Percentiles rank a stretch among this genome's conserved stretches.
phyloP scores from a whole-genome alignment of 2,797 vertebrate species.

The Pseudochirops cupreus region DNA sequence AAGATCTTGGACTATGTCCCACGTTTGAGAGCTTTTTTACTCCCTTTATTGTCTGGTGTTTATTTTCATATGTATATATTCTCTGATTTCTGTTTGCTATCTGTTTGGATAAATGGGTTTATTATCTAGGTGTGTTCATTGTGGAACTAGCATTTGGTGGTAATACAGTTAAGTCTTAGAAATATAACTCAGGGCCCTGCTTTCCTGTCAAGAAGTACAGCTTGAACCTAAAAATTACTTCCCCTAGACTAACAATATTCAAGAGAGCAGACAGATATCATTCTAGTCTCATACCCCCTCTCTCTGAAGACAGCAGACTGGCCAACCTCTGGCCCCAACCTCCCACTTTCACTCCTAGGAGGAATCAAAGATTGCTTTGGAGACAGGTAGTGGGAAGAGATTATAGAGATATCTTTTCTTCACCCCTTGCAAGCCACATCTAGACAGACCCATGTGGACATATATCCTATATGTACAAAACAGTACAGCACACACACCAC shows the following conservation, averaged over 20 bases:
- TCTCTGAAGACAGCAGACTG: not conserved
- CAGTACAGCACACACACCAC: not conserved
- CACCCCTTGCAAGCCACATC: not conserved
- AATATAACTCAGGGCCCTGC: not conserved
- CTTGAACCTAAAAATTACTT: not conserved
- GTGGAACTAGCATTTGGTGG: not conserved
- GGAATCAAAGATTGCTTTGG: not conserved
- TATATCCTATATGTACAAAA: not conserved
- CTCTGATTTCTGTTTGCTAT: not conserved
- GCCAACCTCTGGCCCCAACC: not conserved
- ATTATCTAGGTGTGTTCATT: not conserved
- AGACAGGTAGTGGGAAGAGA: not conserved
- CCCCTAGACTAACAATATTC: not conserved
- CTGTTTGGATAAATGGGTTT: not conserved
- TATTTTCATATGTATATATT: not conserved
- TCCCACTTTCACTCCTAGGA: not conserved
- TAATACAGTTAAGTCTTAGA: not conserved
- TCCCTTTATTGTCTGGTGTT: not conserved
- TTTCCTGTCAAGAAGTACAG: not conserved
- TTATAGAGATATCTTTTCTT: not conserved
- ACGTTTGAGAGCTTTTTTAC: not conserved
- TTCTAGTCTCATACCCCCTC: not conserved
- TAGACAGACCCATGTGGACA: not conserved
- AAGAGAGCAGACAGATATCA: not conserved
- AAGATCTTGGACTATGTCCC: not conserved